Conservation (phyloP, 2,113 vertebrate species). For the Lepus europaeus region DNA sequence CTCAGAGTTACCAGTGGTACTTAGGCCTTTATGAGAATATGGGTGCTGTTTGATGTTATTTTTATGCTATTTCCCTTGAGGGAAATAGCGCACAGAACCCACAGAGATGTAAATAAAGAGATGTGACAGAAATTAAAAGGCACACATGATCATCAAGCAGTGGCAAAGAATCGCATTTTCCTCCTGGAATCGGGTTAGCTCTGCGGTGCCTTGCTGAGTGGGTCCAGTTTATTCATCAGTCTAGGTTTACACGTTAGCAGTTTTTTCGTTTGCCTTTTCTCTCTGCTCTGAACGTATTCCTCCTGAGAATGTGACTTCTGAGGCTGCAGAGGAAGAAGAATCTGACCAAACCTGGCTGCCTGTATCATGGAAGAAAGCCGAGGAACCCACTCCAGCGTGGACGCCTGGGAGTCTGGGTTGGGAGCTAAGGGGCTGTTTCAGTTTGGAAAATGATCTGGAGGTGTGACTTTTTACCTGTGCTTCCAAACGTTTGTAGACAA, state of each 20-base stretch:
- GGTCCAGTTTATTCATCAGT: neutral
- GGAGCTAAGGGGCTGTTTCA: neutral
- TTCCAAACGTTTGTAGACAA: no score
- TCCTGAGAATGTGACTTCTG: slow-evolving; percentile 3
- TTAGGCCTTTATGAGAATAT: neutral
- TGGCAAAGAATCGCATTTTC: neutral
- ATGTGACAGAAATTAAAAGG: neutral
- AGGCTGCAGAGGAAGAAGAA: neutral
- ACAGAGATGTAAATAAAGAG: neutral
- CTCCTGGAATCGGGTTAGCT: neutral
- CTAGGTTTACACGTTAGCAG: neutral
- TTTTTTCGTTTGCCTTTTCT: neutral
- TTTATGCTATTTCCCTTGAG: neutral
- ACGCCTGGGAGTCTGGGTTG: neutral
- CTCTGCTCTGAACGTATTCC: neutral
- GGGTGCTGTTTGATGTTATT: neutral
- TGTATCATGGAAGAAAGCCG: neutral
- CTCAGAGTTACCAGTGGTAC: neutral
- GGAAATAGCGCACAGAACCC: neutral
- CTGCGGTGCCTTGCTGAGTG: no score
- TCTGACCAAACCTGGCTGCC: neutral
- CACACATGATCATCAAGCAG: neutral
- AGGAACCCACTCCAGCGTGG: neutral
- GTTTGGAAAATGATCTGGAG: neutral
- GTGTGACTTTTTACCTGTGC: neutral